Evolutionary conservation across 1,140 invertebrate genomes (phyloP).

Genomic region (Cydia strobilella): DNA sequence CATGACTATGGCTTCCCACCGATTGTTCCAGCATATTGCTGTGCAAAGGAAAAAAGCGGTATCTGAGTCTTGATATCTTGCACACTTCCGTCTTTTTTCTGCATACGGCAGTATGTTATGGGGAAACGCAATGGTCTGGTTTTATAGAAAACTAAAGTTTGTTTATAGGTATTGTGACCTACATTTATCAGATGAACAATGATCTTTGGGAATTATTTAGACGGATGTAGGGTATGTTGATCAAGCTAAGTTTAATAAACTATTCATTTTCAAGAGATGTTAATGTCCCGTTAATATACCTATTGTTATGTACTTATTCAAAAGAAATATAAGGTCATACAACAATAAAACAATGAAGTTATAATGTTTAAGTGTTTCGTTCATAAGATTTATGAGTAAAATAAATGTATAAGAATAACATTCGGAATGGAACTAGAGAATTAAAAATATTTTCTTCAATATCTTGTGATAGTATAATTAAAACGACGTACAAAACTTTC

Average conservation of each 20-base stretch:
- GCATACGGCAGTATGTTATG: not conserved
- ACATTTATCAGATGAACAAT: not conserved
- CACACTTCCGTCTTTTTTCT: not conserved
- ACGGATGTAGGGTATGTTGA: not conserved
- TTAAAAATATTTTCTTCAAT: no score
- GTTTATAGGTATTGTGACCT: not conserved
- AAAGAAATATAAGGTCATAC: no score
- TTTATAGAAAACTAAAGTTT: not conserved
- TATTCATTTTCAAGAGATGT: no score
- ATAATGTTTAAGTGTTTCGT: no score
- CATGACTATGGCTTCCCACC: not conserved
- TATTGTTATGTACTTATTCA: no score
- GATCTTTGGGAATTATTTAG: not conserved
- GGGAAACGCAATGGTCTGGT: not conserved
- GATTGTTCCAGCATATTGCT: not conserved
- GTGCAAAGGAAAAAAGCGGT: not conserved
- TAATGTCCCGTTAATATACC: no score
- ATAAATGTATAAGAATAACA: no score
- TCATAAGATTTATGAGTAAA: no score
- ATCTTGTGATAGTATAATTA: no score
- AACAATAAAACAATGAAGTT: no score
- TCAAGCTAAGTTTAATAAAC: not conserved
- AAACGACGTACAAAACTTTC: no score
- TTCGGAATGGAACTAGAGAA: no score
- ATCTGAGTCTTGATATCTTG: not conserved